Percentiles rank a stretch among this genome's conserved stretches.
phyloP scores from a whole-genome alignment of 2,888 invertebrate genomes.

The Tanytarsus gracilentus region DNA sequence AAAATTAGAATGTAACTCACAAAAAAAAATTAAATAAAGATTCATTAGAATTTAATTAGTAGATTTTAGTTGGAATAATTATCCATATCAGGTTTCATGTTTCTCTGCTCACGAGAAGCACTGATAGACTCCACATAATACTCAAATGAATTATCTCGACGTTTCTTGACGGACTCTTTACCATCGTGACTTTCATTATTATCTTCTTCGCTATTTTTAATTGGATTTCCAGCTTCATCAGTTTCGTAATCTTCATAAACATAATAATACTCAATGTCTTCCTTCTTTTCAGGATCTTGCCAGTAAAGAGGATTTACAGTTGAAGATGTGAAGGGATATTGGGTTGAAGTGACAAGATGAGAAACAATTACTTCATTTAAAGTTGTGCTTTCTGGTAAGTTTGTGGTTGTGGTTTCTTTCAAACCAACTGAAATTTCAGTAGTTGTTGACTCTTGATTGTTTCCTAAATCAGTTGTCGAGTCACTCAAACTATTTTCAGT shows the following conservation, averaged over 20 bases:
- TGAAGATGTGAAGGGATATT: neutral
- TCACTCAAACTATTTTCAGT: too few species aligned
- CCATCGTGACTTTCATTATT: neutral
- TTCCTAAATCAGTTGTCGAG: too few species aligned
- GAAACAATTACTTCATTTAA: too few species aligned
- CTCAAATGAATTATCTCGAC: neutral
- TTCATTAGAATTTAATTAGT: neutral
- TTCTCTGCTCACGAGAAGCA: conserved; percentile 7
- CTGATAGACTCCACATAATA: conserved; percentile 17
- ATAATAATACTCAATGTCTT: conserved; percentile 5
- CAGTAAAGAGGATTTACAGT: neutral
- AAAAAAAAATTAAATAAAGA: neutral
- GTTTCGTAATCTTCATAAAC: neutral
- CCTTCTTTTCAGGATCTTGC: neutral
- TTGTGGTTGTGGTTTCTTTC: too few species aligned
- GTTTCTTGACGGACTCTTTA: neutral
- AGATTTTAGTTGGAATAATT: neutral
- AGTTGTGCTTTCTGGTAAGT: too few species aligned
- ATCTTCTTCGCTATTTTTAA: neutral
- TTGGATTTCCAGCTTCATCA: neutral
- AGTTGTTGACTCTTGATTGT: too few species aligned
- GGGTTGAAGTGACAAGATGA: too few species aligned
- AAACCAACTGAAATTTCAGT: too few species aligned
- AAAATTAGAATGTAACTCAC: neutral
- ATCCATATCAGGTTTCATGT: neutral